phyloP scores from a whole-genome alignment of 2,113 vertebrate species.

The Dromiciops gliroides region DNA sequence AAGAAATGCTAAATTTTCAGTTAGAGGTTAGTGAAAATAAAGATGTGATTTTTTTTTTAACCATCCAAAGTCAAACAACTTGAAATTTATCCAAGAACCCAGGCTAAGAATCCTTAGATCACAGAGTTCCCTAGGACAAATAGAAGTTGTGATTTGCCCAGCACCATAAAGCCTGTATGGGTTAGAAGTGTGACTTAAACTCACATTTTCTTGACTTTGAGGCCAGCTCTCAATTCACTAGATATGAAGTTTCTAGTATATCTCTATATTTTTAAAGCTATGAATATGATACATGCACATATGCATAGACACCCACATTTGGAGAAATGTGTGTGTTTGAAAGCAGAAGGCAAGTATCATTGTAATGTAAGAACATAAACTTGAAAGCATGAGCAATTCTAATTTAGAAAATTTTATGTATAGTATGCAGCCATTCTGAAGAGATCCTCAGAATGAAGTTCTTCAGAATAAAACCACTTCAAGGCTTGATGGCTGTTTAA shows the following conservation, averaged over 20 bases:
- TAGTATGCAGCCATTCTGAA: neutral
- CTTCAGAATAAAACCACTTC: neutral
- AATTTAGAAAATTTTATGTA: constrained; percentile 1
- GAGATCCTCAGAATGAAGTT: neutral
- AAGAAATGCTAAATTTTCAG: neutral
- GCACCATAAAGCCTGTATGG: neutral
- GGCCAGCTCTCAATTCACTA: neutral
- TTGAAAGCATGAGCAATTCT: neutral
- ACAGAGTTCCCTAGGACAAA: neutral
- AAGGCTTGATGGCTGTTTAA: neutral
- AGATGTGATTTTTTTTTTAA: neutral
- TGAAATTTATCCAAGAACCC: neutral
- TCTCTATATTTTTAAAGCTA: neutral
- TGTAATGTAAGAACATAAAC: neutral
- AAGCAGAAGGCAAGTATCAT: neutral
- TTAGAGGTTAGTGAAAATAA: neutral
- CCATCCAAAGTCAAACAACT: neutral
- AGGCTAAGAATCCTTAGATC: neutral
- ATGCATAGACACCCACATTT: neutral
- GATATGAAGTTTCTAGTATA: neutral
- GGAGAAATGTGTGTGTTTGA: neutral
- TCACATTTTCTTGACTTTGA: neutral
- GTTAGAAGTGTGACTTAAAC: neutral
- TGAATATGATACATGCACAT: neutral
- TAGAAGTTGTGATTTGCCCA: neutral